phyloP scores from a whole-genome alignment of 2,113 vertebrate genomes.

The Equus przewalskii region DNA sequence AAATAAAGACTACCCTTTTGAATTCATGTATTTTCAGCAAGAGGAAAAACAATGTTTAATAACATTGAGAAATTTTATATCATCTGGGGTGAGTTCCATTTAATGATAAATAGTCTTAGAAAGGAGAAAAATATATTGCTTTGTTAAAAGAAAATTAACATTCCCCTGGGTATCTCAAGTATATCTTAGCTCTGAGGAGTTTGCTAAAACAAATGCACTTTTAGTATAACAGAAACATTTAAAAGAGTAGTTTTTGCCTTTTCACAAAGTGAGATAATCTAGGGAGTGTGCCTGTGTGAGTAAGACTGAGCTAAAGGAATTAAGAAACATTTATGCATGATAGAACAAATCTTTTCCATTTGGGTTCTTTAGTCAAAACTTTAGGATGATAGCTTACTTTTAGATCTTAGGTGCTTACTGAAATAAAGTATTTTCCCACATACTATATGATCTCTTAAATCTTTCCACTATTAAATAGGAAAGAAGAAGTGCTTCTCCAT shows the following conservation, averaged over 20 bases:
- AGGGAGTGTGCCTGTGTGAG: background rate
- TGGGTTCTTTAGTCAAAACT: constrained; percentile 31
- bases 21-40: constrained; percentile 33
- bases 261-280: background rate
- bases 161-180: background rate
- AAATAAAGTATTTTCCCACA: constrained; percentile 22
- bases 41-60: constrained; percentile 56
- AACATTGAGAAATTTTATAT: constrained; percentile 51
- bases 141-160: constrained; percentile 26
- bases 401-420: constrained; percentile 27
- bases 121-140: background rate
- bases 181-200: background rate
- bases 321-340: constrained; percentile 22
- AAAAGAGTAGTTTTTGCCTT: background rate
- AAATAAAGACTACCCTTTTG: constrained; percentile 10
- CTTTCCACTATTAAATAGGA: constrained; percentile 35
- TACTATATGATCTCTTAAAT: constrained; percentile 42
- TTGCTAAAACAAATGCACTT: background rate
- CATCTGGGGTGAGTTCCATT: constrained; percentile 10
- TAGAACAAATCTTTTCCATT: constrained; percentile 40
- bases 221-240: background rate
- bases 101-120: constrained; percentile 16
- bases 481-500: background rate
- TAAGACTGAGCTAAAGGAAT: background rate
- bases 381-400: constrained; percentile 37